Percentiles rank a stretch among this genome's conserved stretches.
Evolutionary conservation across 2,113 vertebrate species (phyloP).

Genomic region (Tenebrosternarchus preto): DNA sequence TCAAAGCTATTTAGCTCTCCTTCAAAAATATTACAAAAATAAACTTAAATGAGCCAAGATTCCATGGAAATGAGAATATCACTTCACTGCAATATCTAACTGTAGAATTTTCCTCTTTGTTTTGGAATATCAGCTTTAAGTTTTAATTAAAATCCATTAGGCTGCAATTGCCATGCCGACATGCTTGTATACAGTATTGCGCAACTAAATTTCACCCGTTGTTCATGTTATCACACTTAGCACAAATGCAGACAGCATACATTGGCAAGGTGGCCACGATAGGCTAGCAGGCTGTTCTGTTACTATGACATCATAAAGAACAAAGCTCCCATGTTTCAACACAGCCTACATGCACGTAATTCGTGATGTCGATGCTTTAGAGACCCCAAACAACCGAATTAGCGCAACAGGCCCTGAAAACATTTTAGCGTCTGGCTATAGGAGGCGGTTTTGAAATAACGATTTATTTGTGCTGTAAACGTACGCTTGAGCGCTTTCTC

Average conservation of each 20-base stretch:
- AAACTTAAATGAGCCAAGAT: slow-evolving; percentile 68
- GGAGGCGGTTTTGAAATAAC: slow-evolving; percentile 36
- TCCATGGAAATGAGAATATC: slow-evolving; percentile 67
- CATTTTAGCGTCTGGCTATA: slow-evolving; percentile 34
- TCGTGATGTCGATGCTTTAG: background rate
- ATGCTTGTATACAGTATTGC: background rate
- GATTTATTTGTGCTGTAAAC: slow-evolving; percentile 48
- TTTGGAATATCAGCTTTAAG: background rate
- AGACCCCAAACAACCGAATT: background rate
- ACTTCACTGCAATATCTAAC: slow-evolving; percentile 55
- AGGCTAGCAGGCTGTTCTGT: too few relatives aligned
- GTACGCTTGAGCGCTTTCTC: slow-evolving; percentile 58
- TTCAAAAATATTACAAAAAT: slow-evolving; percentile 66
- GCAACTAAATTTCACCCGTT: too few relatives aligned
- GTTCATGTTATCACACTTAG: too few relatives aligned
- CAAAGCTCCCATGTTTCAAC: too few relatives aligned
- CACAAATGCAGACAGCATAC: background rate
- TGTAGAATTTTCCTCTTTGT: background rate
- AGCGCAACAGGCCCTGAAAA: slow-evolving; percentile 47
- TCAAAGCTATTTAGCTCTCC: slow-evolving; percentile 64
- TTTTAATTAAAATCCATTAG: background rate
- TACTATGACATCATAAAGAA: too few relatives aligned
- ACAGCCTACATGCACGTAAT: background rate
- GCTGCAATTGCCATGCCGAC: background rate
- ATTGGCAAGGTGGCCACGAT: background rate